Base-by-base conservation (phyloP, 2,113 vertebrate genomes). In the Oncorhynchus masou region DNA sequence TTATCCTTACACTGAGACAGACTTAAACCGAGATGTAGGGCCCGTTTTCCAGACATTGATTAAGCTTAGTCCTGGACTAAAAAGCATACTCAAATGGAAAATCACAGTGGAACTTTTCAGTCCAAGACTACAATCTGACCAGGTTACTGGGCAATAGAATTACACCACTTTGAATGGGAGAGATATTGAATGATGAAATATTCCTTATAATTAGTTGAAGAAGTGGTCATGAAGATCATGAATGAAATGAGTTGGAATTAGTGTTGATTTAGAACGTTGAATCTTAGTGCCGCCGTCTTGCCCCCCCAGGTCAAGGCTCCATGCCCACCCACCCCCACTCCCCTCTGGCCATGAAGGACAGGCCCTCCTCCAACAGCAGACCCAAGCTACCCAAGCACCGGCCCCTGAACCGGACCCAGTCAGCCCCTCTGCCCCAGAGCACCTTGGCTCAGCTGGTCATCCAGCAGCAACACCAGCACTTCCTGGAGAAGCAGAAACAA, bases 381-480 rank as follows among this genome's bases (percentile, higher is more conserved):
- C 96, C 96, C 82, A 99, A 97, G 87, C 87, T 98, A 79, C 96
- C 97, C 84, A 96, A 96, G 66, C 98, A 99, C 85, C 92, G 98
- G 81, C 98, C 97, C 16, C 90, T 99, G 85, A 96, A 99, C 88
- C 90, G 97, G 87, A 99, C 98, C 70, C 97, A 99, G 90, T 99
- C 97, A 12, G 97, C 97, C 22, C 98, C 97, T 29, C 93, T 99
- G 90, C 98, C 97, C 79, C 98, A 99, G 91, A 96, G 95, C 86
- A 96, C 97, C 0, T 91, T 99, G 92, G 98, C 98, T 71, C 98
- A 99, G 86, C 94, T 99, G 70, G 97, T 99, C 83, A 98, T 98
- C 86, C 98, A 98, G 89, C 97, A 99, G 88, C 97, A 99, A 68
- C 98, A 99, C 90, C 97, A 98, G 90, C 96, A 99, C 48, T 98